These are phyloP conservation scores for Bujurquina vittata DNA, from an alignment of 2,113 vertebrate genomes.

Conservation along the genomic window DNA sequence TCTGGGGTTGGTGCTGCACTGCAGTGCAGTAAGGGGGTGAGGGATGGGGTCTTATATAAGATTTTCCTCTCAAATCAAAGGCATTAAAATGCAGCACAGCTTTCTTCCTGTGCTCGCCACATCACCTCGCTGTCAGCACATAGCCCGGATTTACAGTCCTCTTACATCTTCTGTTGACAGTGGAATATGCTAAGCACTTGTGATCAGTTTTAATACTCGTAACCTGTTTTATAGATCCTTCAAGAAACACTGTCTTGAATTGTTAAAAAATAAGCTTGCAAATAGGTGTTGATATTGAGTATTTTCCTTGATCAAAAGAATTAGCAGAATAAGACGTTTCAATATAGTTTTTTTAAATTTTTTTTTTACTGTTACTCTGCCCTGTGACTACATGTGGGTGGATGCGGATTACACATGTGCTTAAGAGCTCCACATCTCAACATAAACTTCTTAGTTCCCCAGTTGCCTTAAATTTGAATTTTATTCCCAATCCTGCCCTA, in stretches of 20 bases:
- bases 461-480: not conserved
- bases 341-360: not conserved
- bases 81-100: constrained; percentile 45
- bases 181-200: not conserved
- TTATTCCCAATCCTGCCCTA: not conserved
- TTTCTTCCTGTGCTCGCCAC: constrained; percentile 7
- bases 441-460: not conserved
- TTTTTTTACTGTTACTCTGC: not conserved
- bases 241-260: not conserved
- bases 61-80: constrained; percentile 66
- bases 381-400: not conserved
- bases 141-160: not conserved
- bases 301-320: not conserved
- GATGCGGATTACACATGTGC: not conserved
- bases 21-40: constrained; percentile 66
- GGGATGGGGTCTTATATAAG: constrained; percentile 73
- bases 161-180: not conserved
- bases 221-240: not conserved
- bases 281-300: not conserved
- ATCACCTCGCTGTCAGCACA: not conserved
- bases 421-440: not conserved
- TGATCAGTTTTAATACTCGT: not conserved
- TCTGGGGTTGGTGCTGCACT: constrained; percentile 73
- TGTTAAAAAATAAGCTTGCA: not conserved
- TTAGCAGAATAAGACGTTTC: not conserved